These are phyloP conservation scores for Acrossocheilus fasciatus DNA, from an alignment of 2,797 vertebrate genomes.

Conservation along the genomic window DNA sequence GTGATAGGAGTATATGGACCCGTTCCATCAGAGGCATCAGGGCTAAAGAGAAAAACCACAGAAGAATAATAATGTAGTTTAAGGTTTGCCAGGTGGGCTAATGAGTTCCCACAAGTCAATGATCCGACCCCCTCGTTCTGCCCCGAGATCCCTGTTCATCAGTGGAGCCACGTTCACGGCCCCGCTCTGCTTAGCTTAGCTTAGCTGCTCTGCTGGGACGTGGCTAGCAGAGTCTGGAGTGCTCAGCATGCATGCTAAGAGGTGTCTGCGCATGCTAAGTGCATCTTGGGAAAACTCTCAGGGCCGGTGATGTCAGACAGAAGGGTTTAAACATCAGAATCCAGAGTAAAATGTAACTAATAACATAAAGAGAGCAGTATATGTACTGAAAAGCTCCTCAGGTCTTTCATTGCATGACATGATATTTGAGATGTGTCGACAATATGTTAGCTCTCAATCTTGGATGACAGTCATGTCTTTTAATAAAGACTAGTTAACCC, in stretches of 20 bases:
- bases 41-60: slow-evolving; percentile 53
- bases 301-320: slow-evolving; percentile 25
- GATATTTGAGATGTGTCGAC: not conserved
- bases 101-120: slow-evolving; percentile 60
- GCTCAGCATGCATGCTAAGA: slow-evolving; percentile 37
- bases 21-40: slow-evolving; percentile 70
- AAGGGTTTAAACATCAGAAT: slow-evolving; percentile 12
- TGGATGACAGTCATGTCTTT: not conserved
- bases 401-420: not conserved
- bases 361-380: not conserved
- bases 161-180: slow-evolving; percentile 17
- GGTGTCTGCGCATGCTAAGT: not conserved
- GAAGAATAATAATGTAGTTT: slow-evolving; percentile 58
- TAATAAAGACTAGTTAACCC: not conserved
- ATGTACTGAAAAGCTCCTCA: not conserved
- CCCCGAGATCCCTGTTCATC: slow-evolving; percentile 44
- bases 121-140: slow-evolving; percentile 22
- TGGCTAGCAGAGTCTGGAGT: slow-evolving; percentile 6
- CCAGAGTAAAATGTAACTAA: not conserved
- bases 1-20: slow-evolving; percentile 42
- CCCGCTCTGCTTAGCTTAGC: slow-evolving; percentile 33
- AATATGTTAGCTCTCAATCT: not conserved
- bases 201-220: slow-evolving; percentile 18
- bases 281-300: slow-evolving; percentile 33
- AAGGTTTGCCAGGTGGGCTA: slow-evolving; percentile 55